Base-by-base conservation (phyloP, 2,113 vertebrate species). In the Pseudorhombus dupliciocellatus region DNA sequence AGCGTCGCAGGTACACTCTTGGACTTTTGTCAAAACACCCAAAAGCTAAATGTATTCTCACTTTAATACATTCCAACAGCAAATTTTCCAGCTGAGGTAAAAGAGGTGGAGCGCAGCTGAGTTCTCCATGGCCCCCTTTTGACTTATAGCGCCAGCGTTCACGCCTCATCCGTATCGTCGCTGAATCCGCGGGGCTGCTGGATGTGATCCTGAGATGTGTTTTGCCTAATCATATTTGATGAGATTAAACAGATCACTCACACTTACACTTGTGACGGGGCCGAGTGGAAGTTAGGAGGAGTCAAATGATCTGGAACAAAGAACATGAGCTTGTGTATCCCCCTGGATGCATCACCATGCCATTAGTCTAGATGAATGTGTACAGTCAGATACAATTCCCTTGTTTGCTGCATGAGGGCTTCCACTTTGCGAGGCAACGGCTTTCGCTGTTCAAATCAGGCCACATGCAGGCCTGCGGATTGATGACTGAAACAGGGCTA, bases 231-330 rank as follows among this genome's bases (percentile, higher is more conserved):
- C 87, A 81, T 82, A 85, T 84, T 80, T 90, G 86, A 86, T 78
- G 75, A 86, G 81, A 87, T 87, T 80, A 88, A 89, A 88, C 75
- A 76, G 83, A 90, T 88, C 83, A 75, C 70, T 84, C 83, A 76
- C 67, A 64, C 62, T 59, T 82, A 69, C 74, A 44, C 67, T 75
- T 70, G 76, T 81, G 82, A 83, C 81, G 70, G 77, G 62, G 56
- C 75, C 42, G 56, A 81, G 71, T 80, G 64, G 70, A 81, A 79
- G 77, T 80, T 60, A 70, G 77, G 70, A 66, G 70, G 73, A 87
- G 77, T 82, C 83, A 91, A 89, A 88, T 89, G 81, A 87, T 90
- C 59, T 74, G 87, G 87, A 91, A 90, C 85, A 81, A 81, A 85
- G 85, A 90, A 89, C 83, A 86, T 75, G 83, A 86, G 88, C 83